These are phyloP conservation scores for Drosophila kurseongensis DNA, from an alignment of 1,140 invertebrate species.

Conservation along the genomic window DNA sequence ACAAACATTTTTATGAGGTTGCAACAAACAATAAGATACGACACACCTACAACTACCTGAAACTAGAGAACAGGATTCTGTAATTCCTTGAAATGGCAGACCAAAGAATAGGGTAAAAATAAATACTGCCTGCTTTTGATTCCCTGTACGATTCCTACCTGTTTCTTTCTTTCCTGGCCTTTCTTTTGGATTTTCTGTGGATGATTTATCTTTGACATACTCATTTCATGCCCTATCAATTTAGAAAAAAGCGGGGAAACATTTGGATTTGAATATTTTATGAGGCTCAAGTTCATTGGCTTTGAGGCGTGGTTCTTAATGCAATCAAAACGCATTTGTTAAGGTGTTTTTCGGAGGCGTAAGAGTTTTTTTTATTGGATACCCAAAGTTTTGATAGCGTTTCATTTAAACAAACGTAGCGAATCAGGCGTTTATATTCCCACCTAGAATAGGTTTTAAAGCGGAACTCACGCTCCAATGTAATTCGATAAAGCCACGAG, in stretches of 20 bases:
- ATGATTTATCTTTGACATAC: slow-evolving; percentile 75
- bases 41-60: slow-evolving; percentile 54
- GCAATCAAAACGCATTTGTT: slow-evolving; percentile 38
- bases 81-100: slow-evolving; percentile 57
- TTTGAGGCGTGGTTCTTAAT: slow-evolving; percentile 45
- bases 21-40: slow-evolving; percentile 29
- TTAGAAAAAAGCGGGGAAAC: slow-evolving; percentile 13
- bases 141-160: slow-evolving; percentile 32
- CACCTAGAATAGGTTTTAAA: slow-evolving; percentile 46
- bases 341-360: slow-evolving; percentile 51
- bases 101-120: slow-evolving; percentile 21
- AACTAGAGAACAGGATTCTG: slow-evolving; percentile 47
- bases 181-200: slow-evolving; percentile 1
- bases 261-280: slow-evolving; percentile 66
- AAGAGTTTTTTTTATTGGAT: slow-evolving; percentile 13
- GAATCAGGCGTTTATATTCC: slow-evolving; percentile 30
- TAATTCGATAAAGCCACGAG: slow-evolving; percentile 55
- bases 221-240: slow-evolving; percentile 68
- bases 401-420: slow-evolving; percentile 56
- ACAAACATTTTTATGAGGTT: slow-evolving; percentile 46
- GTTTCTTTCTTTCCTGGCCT: slow-evolving; percentile 17
- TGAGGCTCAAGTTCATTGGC: slow-evolving; percentile 57
- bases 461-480: slow-evolving; percentile 64
- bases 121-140: not conserved
- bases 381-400: slow-evolving; percentile 14